Percentiles rank a stretch among this genome's conserved stretches.
Conservation (phyloP, 2,113 vertebrate genomes). For the Donacobius atricapilla region DNA sequence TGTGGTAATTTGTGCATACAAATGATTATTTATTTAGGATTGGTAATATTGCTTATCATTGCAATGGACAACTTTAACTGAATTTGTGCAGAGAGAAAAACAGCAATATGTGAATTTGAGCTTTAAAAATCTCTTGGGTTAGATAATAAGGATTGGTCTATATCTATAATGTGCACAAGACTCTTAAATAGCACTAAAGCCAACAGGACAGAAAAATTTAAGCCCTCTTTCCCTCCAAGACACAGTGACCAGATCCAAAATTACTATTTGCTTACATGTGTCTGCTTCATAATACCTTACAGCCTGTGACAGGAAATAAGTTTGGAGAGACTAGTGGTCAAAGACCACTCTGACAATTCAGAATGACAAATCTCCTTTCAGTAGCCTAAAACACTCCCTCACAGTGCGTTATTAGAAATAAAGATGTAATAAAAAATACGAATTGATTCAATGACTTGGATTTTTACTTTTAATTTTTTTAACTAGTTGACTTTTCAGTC, state of each 20-base stretch:
- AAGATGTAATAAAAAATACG: background rate
- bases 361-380: background rate
- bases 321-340: background rate
- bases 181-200: background rate
- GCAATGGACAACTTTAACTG: background rate
- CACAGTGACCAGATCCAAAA: background rate
- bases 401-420: background rate
- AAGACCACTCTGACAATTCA: background rate
- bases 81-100: background rate
- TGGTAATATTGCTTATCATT: background rate
- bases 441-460: too few relatives aligned
- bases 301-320: background rate
- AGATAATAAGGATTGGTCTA: background rate
- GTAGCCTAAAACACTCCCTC: background rate
- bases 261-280: background rate
- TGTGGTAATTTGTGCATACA: background rate
- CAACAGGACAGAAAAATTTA: background rate
- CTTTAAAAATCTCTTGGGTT: background rate
- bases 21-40: background rate
- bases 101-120: background rate
- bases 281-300: background rate
- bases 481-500: background rate
- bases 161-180: background rate
- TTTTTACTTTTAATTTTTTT: background rate
- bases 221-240: background rate